Base-by-base conservation (phyloP, 2,797 vertebrate species). In the Crocidura indochinensis region DNA sequence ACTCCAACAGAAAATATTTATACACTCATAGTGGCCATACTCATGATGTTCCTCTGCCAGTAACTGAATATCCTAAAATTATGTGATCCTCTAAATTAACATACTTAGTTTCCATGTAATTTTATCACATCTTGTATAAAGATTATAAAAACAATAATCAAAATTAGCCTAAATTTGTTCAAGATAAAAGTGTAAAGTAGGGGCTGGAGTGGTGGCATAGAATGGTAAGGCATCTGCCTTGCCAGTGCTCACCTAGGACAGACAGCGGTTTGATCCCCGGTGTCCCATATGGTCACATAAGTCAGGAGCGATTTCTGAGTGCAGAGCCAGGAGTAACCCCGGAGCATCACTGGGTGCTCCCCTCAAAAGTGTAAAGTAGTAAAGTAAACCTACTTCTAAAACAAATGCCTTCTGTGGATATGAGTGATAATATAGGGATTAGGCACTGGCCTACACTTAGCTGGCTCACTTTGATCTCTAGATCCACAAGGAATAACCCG, bases 91-190 rank as follows among this genome's bases (percentile, higher is more conserved):
- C 12, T 80, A 3, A 73, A 38, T 68, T n/a, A 78, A 87, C 91
- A 79, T 14, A 67, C 68, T 69, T 71, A n/a, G 26, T 79, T 84
- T 56, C 67, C 17, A 76, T 64, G 56, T 79, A 85, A 80, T 49
- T 86, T 92, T 87, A 20, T 65, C 22, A 47, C n/a, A 29, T 46
- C 79, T 74, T 47, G 27, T 73, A 12, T 62, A 47, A 76, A 87
- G 53, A 12, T 87, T 75, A 71, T 76, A 51, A 64, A 65, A 60
- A 64, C 29, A 53, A 95, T 47, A 17, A 46, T 87, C 67, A 82
- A 88, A 95, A 71, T 19, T 46, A 83, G 27, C 47, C 27, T 51
- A 22, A 87, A 67, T 3, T 22, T 90, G 31, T 89, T 86, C 49
- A 64, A 94, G 83, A 85, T 85, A 38, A 38, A 38, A 38, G 38